Evolutionary conservation across 2,797 vertebrate genomes (phyloP).

Genomic region (Mormyrus proboscirostris): DNA sequence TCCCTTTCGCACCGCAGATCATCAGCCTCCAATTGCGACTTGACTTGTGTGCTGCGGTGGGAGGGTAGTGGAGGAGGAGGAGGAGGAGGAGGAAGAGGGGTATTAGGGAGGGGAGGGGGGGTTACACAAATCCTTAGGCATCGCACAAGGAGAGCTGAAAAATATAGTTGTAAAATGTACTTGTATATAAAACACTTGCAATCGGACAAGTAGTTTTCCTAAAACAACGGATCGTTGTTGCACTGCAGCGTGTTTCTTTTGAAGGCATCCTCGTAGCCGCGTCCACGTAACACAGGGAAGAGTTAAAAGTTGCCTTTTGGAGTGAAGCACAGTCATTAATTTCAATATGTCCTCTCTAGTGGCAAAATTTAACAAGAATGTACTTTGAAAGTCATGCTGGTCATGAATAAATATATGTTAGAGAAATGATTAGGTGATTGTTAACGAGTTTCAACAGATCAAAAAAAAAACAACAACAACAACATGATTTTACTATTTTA

Average conservation of each 20-base stretch:
- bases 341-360: background rate
- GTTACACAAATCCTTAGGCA: conserved; percentile 28
- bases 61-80: conserved; percentile 30
- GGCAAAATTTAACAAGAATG: background rate
- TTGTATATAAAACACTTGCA: conserved; percentile 31
- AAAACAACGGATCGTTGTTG: background rate
- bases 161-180: conserved; percentile 32
- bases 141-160: conserved; percentile 28
- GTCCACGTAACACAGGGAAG: background rate
- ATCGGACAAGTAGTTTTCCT: background rate
- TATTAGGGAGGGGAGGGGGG: conserved; percentile 5
- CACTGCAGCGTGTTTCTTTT: background rate
- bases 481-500: background rate
- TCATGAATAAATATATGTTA: background rate
- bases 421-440: background rate
- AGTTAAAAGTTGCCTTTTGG: background rate
- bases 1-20: conserved; percentile 25
- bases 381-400: background rate
- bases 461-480: background rate
- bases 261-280: background rate
- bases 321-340: background rate
- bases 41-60: conserved; percentile 35
- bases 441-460: background rate
- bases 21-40: conserved; percentile 45
- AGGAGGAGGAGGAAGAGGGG: conserved; percentile 7